Conservation (phyloP, 2,113 vertebrate species). For the Odontophorus gujanensis region DNA sequence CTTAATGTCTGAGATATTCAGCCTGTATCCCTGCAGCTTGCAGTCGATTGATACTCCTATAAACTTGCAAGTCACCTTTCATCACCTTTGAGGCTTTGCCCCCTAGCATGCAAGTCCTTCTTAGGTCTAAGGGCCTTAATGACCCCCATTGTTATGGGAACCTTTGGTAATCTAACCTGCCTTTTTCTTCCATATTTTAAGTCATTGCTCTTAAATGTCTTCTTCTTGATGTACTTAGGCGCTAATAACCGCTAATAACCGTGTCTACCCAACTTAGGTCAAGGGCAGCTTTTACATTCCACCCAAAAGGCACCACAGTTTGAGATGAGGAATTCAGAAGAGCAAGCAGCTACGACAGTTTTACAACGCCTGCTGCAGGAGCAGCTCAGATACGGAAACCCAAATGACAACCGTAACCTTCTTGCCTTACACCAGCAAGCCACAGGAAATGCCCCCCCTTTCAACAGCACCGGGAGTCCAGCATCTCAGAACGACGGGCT, state of each 20-base stretch:
- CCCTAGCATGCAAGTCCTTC: conserved; percentile 21
- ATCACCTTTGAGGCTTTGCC: conserved; percentile 33
- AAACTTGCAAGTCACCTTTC: conserved; percentile 57
- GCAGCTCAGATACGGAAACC: conserved; percentile 94
- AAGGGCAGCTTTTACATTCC: conserved; percentile 88
- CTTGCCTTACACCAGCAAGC: conserved; percentile 90
- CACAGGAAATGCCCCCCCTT: conserved; percentile 79
- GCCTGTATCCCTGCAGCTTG: not conserved
- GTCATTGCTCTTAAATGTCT: conserved; percentile 21
- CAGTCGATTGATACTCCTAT: conserved; percentile 25
- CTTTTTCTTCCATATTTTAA: conserved; percentile 57
- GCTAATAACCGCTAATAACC: conserved; percentile 56
- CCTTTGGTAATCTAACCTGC: conserved; percentile 65
- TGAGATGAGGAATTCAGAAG: conserved; percentile 96
- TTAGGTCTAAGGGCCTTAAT: conserved; percentile 21
- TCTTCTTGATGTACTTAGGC: not conserved
- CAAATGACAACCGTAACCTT: conserved; percentile 89
- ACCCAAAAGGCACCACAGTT: conserved; percentile 81
- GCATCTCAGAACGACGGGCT: conserved; percentile 80
- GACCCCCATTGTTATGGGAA: conserved; percentile 59
- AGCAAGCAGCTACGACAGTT: conserved; percentile 90
- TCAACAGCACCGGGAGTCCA: conserved; percentile 78
- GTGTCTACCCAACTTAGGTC: conserved; percentile 81
- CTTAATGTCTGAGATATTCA: conserved; percentile 15
- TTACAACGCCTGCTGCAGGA: conserved; percentile 98